Evolutionary conservation across 2,888 invertebrate species (phyloP), one percentile per base, ranked within the genome.

Genomic region (Hyppa rectilinea): DNA sequence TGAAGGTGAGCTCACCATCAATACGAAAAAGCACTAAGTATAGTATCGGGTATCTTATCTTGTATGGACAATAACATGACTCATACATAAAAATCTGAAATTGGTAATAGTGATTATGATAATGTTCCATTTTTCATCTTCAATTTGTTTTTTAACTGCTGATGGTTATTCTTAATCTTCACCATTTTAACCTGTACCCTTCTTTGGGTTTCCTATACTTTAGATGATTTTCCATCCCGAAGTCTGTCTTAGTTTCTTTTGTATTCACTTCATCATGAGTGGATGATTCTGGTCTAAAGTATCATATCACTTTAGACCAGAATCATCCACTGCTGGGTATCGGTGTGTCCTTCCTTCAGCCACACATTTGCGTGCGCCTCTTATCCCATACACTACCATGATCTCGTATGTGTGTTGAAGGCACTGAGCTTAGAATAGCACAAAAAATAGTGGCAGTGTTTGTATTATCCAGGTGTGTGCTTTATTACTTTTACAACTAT

Each of bases 1-100:
- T 80, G 75, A 80, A 78, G 80, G 68, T 64, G 43, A 80, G 20
- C 40, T 50, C 40, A 64, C 75, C 50, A 36, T 68, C n/a, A 23
- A 26, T 29, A 17, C 17, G 5, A 56, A 65, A 72, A 29, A 64
- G 10, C 62, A 66, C 36, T 43, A 20, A 0, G 0, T 23, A 17
- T 2, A 20, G 20, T 56, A 58, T 20, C 12, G 26, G 7, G 14
- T 45, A 7, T 26, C 20, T 20, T 40, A 40, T 40, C 38, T 10
- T 38, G 23, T 20, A 20, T 38, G 1, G 6, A 56, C 4, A 38
- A 10, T 17, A 43, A 4, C 23, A 67, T 68, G n/a, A 53, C 38
- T 59, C 43, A 45, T 34, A 31, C 7, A 59, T n/a, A 38, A 4
- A 52, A 29, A n/a, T 29, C 4, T 0, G 14, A 17, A 4, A n/a